These are phyloP conservation scores for Chiridota heheva DNA, from an alignment of 35 echinoderm and acorn worm genomes.

Conservation along the genomic window DNA sequence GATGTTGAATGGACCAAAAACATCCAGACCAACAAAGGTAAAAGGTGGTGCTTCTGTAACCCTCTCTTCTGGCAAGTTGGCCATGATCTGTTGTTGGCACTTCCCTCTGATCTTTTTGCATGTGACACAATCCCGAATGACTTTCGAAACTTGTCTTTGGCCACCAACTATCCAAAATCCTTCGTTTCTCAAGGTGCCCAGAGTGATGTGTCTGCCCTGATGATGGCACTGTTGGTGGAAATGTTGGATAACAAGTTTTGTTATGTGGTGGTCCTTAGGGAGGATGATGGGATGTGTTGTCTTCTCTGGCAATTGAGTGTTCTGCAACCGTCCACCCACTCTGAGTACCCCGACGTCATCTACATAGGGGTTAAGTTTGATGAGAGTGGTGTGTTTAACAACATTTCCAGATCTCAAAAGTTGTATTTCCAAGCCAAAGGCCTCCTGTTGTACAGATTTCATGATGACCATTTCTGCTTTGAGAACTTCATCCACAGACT, in stretches of 20 bases:
- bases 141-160: background rate
- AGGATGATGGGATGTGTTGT: background rate
- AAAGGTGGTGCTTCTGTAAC: slow-evolving; percentile 24
- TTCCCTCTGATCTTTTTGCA: slow-evolving; percentile 15
- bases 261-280: slow-evolving; percentile 17
- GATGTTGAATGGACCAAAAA: slow-evolving; percentile 34
- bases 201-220: slow-evolving; percentile 7
- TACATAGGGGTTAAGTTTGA: background rate
- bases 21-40: slow-evolving; percentile 33
- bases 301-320: background rate
- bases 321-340: background rate
- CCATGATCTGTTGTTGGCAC: slow-evolving; percentile 9
- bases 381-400: background rate
- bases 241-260: background rate
- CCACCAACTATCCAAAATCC: slow-evolving; percentile 2
- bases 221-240: background rate
- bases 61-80: slow-evolving; percentile 41
- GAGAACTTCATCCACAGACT: background rate
- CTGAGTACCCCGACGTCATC: background rate
- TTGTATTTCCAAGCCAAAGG: background rate
- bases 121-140: background rate
- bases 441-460: background rate
- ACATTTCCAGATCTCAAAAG: no score
- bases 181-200: slow-evolving; percentile 1
- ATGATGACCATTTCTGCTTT: slow-evolving; percentile 12